phyloP scores from a whole-genome alignment of 2,888 invertebrate species.

The Margaritifera margaritifera region DNA sequence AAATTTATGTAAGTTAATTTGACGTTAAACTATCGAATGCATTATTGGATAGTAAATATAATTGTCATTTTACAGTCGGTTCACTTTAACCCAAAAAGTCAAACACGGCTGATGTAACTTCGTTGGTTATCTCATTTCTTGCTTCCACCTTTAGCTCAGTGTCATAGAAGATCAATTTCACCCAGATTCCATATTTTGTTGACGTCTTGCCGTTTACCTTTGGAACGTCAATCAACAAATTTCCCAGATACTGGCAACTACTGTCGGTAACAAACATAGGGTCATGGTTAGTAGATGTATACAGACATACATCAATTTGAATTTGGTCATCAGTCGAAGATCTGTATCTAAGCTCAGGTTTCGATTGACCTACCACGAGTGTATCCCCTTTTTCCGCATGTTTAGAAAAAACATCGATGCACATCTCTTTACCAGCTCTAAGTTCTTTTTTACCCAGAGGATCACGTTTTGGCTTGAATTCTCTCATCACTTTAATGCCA shows the following conservation, averaged over 20 bases:
- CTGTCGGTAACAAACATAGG: constrained; percentile 6
- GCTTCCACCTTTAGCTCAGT: constrained; percentile 6
- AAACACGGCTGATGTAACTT: neutral
- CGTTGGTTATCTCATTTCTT: neutral
- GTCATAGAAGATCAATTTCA: constrained; percentile 7
- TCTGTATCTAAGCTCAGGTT: too few species aligned
- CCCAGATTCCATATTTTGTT: neutral
- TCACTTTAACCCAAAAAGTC: neutral
- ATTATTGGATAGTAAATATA: too few species aligned
- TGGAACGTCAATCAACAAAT: neutral
- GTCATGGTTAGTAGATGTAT: constrained; percentile 1
- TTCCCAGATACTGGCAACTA: constrained; percentile 4
- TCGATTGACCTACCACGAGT: too few species aligned
- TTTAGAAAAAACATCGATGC: too few species aligned
- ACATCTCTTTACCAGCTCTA: too few species aligned
- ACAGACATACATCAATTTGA: constrained; percentile 1
- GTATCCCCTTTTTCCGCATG: too few species aligned
- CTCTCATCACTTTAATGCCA: neutral
- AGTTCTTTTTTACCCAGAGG: too few species aligned
- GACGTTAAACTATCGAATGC: too few species aligned
- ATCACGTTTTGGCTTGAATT: too few species aligned
- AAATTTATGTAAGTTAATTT: too few species aligned
- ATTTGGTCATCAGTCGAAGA: neutral
- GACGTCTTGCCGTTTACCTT: too few species aligned
- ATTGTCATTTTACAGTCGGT: too few species aligned